Base-by-base conservation (phyloP, 2,113 vertebrate species). In the Epinephelus fuscoguttatus region DNA sequence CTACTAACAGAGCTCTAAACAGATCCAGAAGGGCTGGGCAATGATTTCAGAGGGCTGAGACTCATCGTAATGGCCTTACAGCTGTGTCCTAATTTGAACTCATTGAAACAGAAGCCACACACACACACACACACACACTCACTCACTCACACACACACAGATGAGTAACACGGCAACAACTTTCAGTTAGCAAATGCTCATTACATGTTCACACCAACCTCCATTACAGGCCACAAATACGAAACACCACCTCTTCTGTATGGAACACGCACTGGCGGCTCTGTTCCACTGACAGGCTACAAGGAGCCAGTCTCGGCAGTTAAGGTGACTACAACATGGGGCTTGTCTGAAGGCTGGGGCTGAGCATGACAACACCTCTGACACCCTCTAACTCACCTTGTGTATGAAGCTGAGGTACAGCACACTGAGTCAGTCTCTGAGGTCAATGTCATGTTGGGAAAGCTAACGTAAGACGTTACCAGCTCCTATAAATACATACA, bases 21-120 rank as follows among this genome's bases (percentile, higher is more conserved):
- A 66, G 50, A 64, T 68, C 27, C 53, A 62, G 79, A 68, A 18
- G 64, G 63, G 63, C 66, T 13, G 45, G 69, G 23, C 25, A 2
- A 50, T 80, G 83, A 86, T 45, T 60, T 87, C 82, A 80, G 78
- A 68, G 84, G 68, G 63, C 68, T 10, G 47, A 49, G 49, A 52
- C 21, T 52, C 47, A 12, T 49, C 23, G 62, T n/a, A 40, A 40
- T 10, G 3, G 23, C 25, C 45, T 15, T 17, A 66, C 30, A 40
- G 40, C 1, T 49, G 27, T 70, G 74, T 11, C 73, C 70, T 50
- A 7, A 63, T 15, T 8, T 68, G 60, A 78, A 56, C 75, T 78
- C 18, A 37, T 11, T 64, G 12, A 52, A 82, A 23, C 62, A 78
- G 52, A 50, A 52, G 77, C 57, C 77, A 82, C 69, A 77, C 81